Base-by-base conservation (phyloP, 2,797 vertebrate species). In the Orestias chungarensis region DNA sequence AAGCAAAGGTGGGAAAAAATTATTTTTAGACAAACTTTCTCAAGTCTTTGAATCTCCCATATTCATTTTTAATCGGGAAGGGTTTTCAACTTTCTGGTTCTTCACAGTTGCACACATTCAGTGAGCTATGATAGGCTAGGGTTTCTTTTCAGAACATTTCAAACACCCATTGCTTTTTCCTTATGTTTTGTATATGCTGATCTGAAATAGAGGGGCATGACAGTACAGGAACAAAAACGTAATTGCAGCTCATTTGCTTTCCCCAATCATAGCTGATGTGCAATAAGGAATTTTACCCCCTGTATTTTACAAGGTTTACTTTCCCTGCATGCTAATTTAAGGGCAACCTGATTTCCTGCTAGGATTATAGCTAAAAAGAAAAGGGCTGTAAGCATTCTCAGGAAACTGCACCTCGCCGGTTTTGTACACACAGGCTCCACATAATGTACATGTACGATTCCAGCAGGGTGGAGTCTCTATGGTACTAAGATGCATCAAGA, bases 241-340 rank as follows among this genome's bases (percentile, higher is more conserved):
- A 79, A 78, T 33, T 57, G 66, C 64, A 75, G 46, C 55, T 80
- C 68, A 70, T 82, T 71, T 77, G 76, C 73, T 72, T 75, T 68
- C 50, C 69, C 75, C 54, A 69, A n/a, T 80, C 75, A 44, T 52
- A 46, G 52, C 12, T 74, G 35, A 31, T 64, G 66, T 68, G 76
- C 17, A 29, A 67, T 49, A 73, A 38, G 4, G 50, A 78, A 71
- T 66, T 42, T 31, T 52, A n/a, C 23, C 31, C 44, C 64, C 57
- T 74, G 70, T 76, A 71, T 79, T 82, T 50, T 17, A 67, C 40
- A 44, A 67, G 50, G 69, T 38, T 65, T 81, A 73, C 76, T 73
- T 70, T 64, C 70, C 52, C 70, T 75, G 75, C 78, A 84, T 80
- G 74, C 83, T 87, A 82, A 84, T 88, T 89, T 80, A 82, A 80